Conservation (phyloP, 2,797 vertebrate genomes). For the Gymnoscopelus braueri region DNA sequence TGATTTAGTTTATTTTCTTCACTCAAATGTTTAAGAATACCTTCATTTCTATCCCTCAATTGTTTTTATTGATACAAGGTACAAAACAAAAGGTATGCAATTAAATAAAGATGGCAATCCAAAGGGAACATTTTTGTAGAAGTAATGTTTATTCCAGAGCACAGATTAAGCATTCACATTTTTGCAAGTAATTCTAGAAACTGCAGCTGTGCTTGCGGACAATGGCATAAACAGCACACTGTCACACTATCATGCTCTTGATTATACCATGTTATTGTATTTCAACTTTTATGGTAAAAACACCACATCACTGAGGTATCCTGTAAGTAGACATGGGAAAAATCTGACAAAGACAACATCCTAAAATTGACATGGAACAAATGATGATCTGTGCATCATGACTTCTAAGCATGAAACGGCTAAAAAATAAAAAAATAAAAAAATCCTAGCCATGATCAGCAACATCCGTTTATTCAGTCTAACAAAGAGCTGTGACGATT, state of each 20-base stretch:
- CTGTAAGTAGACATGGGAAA: slow-evolving; percentile 6
- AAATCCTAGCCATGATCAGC: slow-evolving; percentile 9
- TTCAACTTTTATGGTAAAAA: slow-evolving; percentile 7
- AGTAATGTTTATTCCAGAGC: slow-evolving; percentile 39
- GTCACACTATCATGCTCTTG: not conserved
- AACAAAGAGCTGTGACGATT: slow-evolving; percentile 29
- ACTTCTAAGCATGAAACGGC: slow-evolving; percentile 6
- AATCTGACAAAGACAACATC: slow-evolving; percentile 7
- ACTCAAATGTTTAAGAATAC: not conserved
- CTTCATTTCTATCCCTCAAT: not conserved
- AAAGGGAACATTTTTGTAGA: not conserved
- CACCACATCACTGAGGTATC: slow-evolving; percentile 6
- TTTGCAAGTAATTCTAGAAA: slow-evolving; percentile 22
- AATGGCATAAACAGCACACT: not conserved
- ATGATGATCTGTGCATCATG: not conserved
- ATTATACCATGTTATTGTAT: not conserved
- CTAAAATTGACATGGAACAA: slow-evolving; percentile 14
- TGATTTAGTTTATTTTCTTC: not conserved
- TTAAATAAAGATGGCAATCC: not conserved
- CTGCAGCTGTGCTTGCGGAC: slow-evolving; percentile 17
- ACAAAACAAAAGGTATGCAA: no score
- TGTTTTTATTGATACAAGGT: not conserved
- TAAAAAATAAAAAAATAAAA: slow-evolving; percentile 6
- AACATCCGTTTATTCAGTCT: slow-evolving; percentile 12
- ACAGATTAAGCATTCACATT: slow-evolving; percentile 27